Evolutionary conservation across 2,888 invertebrate genomes (phyloP).

Genomic region (Plagiodera versicolora): DNA sequence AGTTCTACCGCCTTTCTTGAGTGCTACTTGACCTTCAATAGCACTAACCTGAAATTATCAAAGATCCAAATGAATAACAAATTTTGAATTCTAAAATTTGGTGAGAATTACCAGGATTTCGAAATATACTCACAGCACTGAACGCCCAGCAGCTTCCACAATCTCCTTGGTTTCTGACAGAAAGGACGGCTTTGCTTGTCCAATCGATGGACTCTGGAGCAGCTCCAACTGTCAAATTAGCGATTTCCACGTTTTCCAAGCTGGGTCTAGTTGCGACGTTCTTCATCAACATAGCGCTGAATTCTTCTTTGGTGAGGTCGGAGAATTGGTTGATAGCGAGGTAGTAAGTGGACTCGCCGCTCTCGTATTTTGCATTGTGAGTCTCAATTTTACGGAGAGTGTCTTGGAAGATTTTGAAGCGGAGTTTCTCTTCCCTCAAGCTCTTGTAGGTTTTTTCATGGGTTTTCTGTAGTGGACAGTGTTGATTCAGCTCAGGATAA

Average conservation of each 20-base stretch:
- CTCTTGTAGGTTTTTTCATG: conserved; percentile 15
- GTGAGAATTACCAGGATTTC: not conserved
- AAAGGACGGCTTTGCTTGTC: not conserved
- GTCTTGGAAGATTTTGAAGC: conserved; percentile 14
- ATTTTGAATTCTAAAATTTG: too few relatives aligned
- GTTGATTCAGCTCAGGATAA: too few relatives aligned
- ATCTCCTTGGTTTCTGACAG: not conserved
- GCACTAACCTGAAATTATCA: conserved; percentile 67
- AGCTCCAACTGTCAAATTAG: not conserved
- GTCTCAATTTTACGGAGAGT: conserved; percentile 7
- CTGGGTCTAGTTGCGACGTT: not conserved
- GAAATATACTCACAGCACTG: not conserved
- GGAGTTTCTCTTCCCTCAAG: conserved; percentile 13
- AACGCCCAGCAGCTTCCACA: conserved; percentile 5
- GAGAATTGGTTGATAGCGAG: not conserved
- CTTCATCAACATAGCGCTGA: not conserved
- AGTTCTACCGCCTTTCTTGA: conserved; percentile 72
- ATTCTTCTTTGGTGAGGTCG: not conserved
- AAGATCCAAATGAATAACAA: too few relatives aligned
- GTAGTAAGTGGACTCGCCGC: conserved; percentile 8
- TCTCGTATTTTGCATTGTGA: conserved; percentile 16
- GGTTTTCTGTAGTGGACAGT: too few relatives aligned
- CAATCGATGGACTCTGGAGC: conserved; percentile 4
- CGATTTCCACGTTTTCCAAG: not conserved
- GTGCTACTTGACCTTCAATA: conserved; percentile 85